These are phyloP conservation scores for Leptobrachium leishanense DNA, from an alignment of 2,113 vertebrate species.

Conservation along the genomic window DNA sequence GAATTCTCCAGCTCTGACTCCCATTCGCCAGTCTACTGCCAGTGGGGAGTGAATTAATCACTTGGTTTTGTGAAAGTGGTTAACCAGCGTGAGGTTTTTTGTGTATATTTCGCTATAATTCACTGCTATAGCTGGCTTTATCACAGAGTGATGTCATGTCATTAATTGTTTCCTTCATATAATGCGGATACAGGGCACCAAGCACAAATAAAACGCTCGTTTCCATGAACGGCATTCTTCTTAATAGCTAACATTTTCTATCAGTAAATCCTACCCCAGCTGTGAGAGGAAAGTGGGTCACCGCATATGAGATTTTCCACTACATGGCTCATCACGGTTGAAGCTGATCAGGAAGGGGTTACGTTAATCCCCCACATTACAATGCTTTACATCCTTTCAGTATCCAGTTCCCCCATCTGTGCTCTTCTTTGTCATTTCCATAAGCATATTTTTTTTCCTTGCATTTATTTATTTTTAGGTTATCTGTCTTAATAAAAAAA, in stretches of 20 bases:
- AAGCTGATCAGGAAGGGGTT: conserved; percentile 5
- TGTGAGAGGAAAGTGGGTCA: conserved; percentile 31
- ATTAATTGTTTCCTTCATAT: conserved; percentile 17
- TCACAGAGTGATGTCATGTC: not conserved
- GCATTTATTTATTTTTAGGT: not conserved
- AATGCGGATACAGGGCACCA: conserved; percentile 3
- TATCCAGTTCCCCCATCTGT: conserved; percentile 6
- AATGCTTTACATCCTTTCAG: conserved; percentile 10
- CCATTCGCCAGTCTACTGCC: too few relatives aligned
- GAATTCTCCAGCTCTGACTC: too few relatives aligned
- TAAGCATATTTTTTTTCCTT: not conserved
- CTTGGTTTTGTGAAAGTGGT: too few relatives aligned
- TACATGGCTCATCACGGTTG: conserved; percentile 11
- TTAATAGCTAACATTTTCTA: conserved; percentile 27
- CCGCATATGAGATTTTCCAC: not conserved
- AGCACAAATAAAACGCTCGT: conserved; percentile 14
- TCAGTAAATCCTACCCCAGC: conserved; percentile 17
- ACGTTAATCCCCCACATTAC: conserved; percentile 20
- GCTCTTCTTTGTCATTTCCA: not conserved
- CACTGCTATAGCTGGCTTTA: not conserved
- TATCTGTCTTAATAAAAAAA: too few relatives aligned
- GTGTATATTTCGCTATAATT: not conserved
- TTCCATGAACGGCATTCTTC: not conserved
- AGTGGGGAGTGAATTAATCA: too few relatives aligned
- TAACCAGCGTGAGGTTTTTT: too few relatives aligned